Evolutionary conservation across 2,113 vertebrate genomes (phyloP).

Genomic region (Naja naja): DNA sequence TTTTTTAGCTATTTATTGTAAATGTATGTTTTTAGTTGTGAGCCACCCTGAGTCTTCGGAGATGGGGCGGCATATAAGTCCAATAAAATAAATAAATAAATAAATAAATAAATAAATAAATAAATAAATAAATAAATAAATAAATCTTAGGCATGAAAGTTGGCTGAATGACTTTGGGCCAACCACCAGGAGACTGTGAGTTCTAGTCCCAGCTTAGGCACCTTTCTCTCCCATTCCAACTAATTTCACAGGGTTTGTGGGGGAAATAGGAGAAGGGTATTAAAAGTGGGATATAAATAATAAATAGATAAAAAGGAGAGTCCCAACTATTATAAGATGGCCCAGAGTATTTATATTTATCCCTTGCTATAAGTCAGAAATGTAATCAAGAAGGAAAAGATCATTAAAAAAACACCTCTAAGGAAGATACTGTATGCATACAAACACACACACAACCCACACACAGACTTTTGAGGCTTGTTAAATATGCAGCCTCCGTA

Average conservation of each 20-base stretch:
- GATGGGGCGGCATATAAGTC: too few species aligned
- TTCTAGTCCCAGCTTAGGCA: neutral
- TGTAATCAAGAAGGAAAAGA: conserved; percentile 54
- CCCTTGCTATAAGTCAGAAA: conserved; percentile 48
- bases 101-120: too few species aligned
- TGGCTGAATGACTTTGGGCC: too few species aligned
- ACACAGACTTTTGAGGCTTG: conserved; percentile 23
- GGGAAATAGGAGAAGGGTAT: neutral
- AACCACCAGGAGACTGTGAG: too few species aligned
- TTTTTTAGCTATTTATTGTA: too few species aligned
- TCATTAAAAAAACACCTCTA: conserved; percentile 26
- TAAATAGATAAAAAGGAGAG: conserved; percentile 22
- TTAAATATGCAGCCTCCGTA: conserved; percentile 23
- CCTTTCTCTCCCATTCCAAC: neutral
- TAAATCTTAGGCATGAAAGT: too few species aligned
- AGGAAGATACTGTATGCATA: neutral
- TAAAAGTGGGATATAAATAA: neutral
- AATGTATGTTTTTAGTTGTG: too few species aligned
- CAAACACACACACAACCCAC: neutral
- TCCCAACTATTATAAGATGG: conserved; percentile 23
- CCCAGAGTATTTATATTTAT: conserved; percentile 48
- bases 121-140: too few species aligned
- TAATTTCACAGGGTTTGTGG: neutral
- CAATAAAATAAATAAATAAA: too few species aligned
- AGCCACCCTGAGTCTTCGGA: too few species aligned